Percentiles rank a stretch among this genome's conserved stretches.
These are phyloP conservation scores for Drosophila virilis DNA, from an alignment of 1,140 invertebrate genomes.

Conservation along the genomic window DNA sequence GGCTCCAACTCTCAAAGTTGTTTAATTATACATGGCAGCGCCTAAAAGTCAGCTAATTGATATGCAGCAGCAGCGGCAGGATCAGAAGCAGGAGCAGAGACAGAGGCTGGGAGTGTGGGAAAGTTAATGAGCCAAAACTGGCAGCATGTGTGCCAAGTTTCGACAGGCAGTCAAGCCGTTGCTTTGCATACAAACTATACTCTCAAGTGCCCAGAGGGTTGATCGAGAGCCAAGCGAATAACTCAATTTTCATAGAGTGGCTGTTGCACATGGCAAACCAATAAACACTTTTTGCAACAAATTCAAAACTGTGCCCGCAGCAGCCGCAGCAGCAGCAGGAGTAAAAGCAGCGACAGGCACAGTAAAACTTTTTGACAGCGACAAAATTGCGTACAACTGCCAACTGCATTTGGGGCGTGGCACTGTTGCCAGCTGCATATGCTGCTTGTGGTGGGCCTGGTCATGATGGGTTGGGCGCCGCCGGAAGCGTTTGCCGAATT, in stretches of 20 bases:
- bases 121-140: conserved; percentile 76
- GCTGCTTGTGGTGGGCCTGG: not conserved
- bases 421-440: conserved; percentile 52
- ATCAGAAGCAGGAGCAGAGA: conserved; percentile 39
- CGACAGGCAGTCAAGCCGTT: conserved; percentile 55
- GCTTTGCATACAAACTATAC: conserved; percentile 48
- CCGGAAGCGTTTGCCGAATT: conserved; percentile 71
- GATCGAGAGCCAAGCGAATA: conserved; percentile 50
- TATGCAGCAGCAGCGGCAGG: conserved; percentile 53
- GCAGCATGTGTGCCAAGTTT: conserved; percentile 74
- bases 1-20: conserved; percentile 39
- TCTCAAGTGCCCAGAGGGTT: conserved; percentile 25
- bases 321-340: conserved; percentile 18
- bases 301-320: conserved; percentile 66
- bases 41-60: conserved; percentile 81
- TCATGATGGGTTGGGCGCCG: not conserved
- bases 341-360: conserved; percentile 37
- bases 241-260: conserved; percentile 79
- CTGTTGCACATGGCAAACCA: conserved; percentile 63
- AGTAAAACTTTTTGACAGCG: conserved; percentile 77
- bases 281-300: conserved; percentile 81
- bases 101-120: conserved; percentile 42
- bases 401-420: conserved; percentile 63
- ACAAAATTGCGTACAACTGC: conserved; percentile 73
- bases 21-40: conserved; percentile 79